Percentiles rank a stretch among this genome's conserved stretches.
Evolutionary conservation across 2,797 vertebrate genomes (phyloP).

Genomic region (Sternotherus odoratus): DNA sequence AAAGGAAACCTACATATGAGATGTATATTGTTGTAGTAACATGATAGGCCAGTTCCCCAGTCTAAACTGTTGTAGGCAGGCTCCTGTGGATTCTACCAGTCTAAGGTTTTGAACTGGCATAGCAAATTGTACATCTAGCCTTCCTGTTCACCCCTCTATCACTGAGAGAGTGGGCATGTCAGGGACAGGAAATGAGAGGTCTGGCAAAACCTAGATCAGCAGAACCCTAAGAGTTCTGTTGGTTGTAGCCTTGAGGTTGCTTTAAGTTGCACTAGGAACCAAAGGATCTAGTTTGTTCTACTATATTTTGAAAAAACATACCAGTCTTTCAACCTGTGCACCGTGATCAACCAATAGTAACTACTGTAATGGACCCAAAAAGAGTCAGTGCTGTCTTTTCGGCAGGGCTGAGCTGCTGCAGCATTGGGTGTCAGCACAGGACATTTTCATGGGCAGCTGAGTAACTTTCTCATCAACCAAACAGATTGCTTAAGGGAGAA

Average conservation of each 20-base stretch:
- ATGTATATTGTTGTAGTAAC: not conserved
- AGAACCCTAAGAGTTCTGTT: not conserved
- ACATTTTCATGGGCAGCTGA: not conserved
- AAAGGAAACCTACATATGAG: too few species aligned
- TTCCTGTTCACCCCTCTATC: not conserved
- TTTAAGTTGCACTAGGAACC: not conserved
- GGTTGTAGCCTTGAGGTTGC: not conserved
- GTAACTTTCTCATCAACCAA: accelerated
- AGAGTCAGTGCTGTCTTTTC: accelerated
- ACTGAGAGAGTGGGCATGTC: not conserved
- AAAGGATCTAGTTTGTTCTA: not conserved
- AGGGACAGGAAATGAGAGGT: not conserved
- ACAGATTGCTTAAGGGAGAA: not conserved
- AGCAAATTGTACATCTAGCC: not conserved
- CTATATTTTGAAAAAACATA: not conserved
- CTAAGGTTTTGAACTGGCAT: not conserved
- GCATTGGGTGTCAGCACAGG: not conserved
- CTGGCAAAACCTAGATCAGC: not conserved
- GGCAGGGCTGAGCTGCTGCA: not conserved
- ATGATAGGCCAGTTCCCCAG: not conserved
- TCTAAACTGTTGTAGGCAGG: not conserved
- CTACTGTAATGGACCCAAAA: not conserved
- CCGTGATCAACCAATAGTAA: not conserved
- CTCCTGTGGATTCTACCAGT: not conserved
- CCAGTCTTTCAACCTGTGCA: not conserved